Conservation (phyloP, 2,888 invertebrate species). For the Monoplex corrugatus region DNA sequence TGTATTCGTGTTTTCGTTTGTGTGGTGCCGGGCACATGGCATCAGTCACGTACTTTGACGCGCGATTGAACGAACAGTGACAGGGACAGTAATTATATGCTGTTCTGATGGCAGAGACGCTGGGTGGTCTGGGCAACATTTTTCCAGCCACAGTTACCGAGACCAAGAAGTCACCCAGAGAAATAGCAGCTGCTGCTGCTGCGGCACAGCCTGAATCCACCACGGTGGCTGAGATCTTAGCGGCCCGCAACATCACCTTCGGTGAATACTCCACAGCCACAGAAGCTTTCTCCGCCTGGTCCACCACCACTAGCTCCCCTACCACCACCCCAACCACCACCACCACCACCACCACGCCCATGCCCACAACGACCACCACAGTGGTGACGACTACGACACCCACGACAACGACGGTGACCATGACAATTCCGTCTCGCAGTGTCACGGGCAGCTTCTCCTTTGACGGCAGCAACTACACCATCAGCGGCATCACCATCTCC, state of each 20-base stretch:
- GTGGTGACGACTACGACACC: slow-evolving; percentile 52
- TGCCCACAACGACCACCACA: slow-evolving; percentile 47
- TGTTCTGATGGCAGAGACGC: slow-evolving; percentile 58
- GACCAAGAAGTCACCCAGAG: slow-evolving; percentile 34
- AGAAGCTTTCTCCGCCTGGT: slow-evolving; percentile 19
- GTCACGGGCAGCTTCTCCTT: slow-evolving; percentile 53
- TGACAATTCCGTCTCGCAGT: slow-evolving; percentile 55
- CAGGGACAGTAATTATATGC: neutral
- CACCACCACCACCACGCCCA: slow-evolving; percentile 49
- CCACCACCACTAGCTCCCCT: slow-evolving; percentile 49
- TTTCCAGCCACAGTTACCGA: slow-evolving; percentile 56
- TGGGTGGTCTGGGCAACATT: slow-evolving; percentile 61
- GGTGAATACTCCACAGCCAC: slow-evolving; percentile 42
- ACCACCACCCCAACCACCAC: slow-evolving; percentile 53
- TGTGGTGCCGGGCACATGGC: too few species aligned
- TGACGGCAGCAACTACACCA: slow-evolving; percentile 58
- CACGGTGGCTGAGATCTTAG: slow-evolving; percentile 51
- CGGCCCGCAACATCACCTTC: slow-evolving; percentile 51
- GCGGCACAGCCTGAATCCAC: slow-evolving; percentile 27
- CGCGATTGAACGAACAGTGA: neutral
- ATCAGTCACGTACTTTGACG: too few species aligned
- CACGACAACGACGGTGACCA: slow-evolving; percentile 50
- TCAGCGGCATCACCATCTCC: slow-evolving; percentile 54
- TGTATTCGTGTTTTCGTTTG: too few species aligned
- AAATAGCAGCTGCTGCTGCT: neutral